These are phyloP conservation scores for Pantelozetes paolii DNA, from an alignment of 2,888 invertebrate species.

Conservation along the genomic window DNA sequence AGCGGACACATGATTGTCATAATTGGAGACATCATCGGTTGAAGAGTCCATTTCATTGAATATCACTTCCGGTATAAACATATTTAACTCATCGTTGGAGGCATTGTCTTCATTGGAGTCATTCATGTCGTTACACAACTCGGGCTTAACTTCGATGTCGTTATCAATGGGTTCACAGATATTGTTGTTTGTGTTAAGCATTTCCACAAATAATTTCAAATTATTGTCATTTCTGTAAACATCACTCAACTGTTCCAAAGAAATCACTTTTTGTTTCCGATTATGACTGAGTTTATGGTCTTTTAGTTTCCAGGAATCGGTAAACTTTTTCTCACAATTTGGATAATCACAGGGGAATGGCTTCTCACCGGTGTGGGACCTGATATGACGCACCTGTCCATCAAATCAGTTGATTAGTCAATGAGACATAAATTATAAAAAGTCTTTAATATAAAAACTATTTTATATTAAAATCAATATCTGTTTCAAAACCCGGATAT, in stretches of 20 bases:
- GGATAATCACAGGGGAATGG: conserved; percentile 81
- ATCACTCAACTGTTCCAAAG: neutral
- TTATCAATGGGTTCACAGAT: conserved; percentile 15
- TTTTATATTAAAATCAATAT: neutral
- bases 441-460: neutral
- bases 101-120: neutral
- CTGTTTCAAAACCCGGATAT: neutral
- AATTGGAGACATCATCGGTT: neutral
- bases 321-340: conserved; percentile 81
- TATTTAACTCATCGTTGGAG: neutral
- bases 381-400: neutral
- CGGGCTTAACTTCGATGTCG: conserved; percentile 2
- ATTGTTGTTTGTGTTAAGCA: conserved; percentile 22
- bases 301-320: conserved; percentile 56
- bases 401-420: neutral
- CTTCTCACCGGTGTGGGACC: conserved; percentile 51
- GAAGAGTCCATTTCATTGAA: conserved; percentile 18
- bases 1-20: conserved; percentile 15
- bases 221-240: conserved; percentile 1
- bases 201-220: conserved; percentile 19
- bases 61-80: conserved; percentile 30
- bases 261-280: neutral
- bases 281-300: conserved; percentile 20
- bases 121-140: neutral
- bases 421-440: neutral